Conservation (phyloP, 2,888 invertebrate species). For the Craniophora ligustri region DNA sequence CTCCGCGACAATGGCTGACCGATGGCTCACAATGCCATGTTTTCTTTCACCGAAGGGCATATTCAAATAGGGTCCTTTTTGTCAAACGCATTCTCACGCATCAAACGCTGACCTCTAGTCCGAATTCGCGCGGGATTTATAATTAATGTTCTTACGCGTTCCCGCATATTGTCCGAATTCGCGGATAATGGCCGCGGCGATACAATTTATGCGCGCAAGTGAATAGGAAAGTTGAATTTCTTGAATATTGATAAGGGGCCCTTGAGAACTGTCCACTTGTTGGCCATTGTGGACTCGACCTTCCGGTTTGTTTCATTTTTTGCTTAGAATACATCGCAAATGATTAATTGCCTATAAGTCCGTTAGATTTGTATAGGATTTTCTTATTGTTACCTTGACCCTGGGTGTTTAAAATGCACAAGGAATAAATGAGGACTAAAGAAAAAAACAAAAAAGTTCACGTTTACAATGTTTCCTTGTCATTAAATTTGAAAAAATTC, state of each 20-base stretch:
- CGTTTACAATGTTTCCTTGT: too few relatives aligned
- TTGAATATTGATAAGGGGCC: constrained; percentile 82
- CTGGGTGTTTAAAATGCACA: constrained; percentile 2
- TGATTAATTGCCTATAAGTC: constrained; percentile 53
- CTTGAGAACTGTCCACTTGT: constrained; percentile 82
- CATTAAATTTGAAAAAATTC: too few relatives aligned
- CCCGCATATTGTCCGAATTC: constrained; percentile 73
- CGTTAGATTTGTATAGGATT: constrained; percentile 46
- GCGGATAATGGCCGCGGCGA: constrained; percentile 79
- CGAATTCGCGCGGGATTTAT: constrained; percentile 80
- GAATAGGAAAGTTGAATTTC: constrained; percentile 81
- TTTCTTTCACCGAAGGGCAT: constrained; percentile 83
- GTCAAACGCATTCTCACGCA: constrained; percentile 83
- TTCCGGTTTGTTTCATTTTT: constrained; percentile 66
- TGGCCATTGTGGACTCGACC: constrained; percentile 72
- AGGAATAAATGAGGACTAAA: too few relatives aligned
- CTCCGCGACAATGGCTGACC: constrained; percentile 73
- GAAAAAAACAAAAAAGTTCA: too few relatives aligned
- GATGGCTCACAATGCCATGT: constrained; percentile 71
- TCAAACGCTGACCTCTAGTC: constrained; percentile 82
- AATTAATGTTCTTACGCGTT: constrained; percentile 78
- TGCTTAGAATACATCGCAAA: constrained; percentile 29
- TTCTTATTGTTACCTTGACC: constrained; percentile 32
- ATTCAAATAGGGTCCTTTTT: constrained; percentile 86
- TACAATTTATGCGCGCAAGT: constrained; percentile 74